Conservation (phyloP, 1,140 invertebrate genomes). For the Colletes latitarsis region DNA sequence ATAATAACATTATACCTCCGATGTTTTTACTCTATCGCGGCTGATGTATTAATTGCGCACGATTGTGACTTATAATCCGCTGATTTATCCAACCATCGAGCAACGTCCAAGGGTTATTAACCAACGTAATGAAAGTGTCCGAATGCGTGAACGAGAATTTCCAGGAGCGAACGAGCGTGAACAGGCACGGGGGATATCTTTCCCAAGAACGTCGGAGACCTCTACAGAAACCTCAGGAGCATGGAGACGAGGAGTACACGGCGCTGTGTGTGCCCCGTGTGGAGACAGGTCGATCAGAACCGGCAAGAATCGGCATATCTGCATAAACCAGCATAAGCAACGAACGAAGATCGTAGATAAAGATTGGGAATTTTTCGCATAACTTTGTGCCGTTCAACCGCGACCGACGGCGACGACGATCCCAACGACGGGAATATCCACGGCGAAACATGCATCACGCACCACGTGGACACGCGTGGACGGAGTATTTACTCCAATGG, state of each 20-base stretch:
- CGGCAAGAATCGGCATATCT: constrained; percentile 42
- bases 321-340: constrained; percentile 46
- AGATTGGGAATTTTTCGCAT: constrained; percentile 38
- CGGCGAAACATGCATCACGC: too few species aligned
- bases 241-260: constrained; percentile 1
- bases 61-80: constrained; percentile 22
- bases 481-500: constrained; percentile 19
- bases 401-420: constrained; percentile 20
- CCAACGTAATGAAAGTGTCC: constrained; percentile 24
- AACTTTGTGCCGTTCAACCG: constrained; percentile 40
- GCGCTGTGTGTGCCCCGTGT: not conserved
- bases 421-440: not conserved
- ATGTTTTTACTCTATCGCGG: constrained; percentile 21
- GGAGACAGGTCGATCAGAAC: constrained; percentile 12
- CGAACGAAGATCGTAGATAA: constrained; percentile 40
- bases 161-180: constrained; percentile 24
- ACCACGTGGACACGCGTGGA: constrained; percentile 3
- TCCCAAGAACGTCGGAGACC: not conserved
- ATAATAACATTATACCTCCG: constrained; percentile 8
- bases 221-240: not conserved
- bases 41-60: constrained; percentile 43
- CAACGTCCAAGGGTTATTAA: constrained; percentile 18
- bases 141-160: constrained; percentile 40
- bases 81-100: constrained; percentile 16
- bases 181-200: constrained; percentile 2